Percentiles rank a stretch among this genome's conserved stretches.
phyloP scores from a whole-genome alignment of 2,888 invertebrate genomes.

The Idaea biselata region DNA sequence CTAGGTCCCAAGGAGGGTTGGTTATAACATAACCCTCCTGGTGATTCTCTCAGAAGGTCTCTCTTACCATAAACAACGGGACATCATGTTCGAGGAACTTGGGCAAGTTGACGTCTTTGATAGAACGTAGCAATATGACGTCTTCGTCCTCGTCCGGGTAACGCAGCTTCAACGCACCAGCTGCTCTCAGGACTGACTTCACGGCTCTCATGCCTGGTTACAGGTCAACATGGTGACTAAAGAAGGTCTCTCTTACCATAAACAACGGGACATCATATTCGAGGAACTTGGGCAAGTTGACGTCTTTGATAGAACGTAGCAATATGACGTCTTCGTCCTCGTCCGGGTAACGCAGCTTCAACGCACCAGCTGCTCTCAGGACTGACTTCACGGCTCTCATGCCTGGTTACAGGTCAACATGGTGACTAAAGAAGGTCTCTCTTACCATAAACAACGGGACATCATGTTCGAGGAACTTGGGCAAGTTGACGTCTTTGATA shows the following conservation, averaged over 20 bases:
- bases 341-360: slow-evolving; percentile 93
- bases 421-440: too few species aligned
- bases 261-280: slow-evolving; percentile 94
- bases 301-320: slow-evolving; percentile 94
- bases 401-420: slow-evolving; percentile 70
- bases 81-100: slow-evolving; percentile 95
- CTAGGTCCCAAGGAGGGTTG: too few species aligned
- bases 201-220: slow-evolving; percentile 92
- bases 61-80: slow-evolving; percentile 88
- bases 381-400: slow-evolving; percentile 98
- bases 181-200: slow-evolving; percentile 94
- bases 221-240: too few species aligned
- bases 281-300: slow-evolving; percentile 96
- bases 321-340: slow-evolving; percentile 93
- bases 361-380: slow-evolving; percentile 92
- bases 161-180: slow-evolving; percentile 93
- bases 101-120: slow-evolving; percentile 96
- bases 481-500: slow-evolving; percentile 96
- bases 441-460: slow-evolving; percentile 90
- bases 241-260: slow-evolving; percentile 79
- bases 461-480: slow-evolving; percentile 94
- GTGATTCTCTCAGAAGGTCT: too few species aligned
- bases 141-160: slow-evolving; percentile 95
- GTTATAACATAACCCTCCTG: too few species aligned
- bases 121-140: slow-evolving; percentile 91